phyloP scores from a whole-genome alignment of 2,888 invertebrate genomes.

The Galerucella pusilla region DNA sequence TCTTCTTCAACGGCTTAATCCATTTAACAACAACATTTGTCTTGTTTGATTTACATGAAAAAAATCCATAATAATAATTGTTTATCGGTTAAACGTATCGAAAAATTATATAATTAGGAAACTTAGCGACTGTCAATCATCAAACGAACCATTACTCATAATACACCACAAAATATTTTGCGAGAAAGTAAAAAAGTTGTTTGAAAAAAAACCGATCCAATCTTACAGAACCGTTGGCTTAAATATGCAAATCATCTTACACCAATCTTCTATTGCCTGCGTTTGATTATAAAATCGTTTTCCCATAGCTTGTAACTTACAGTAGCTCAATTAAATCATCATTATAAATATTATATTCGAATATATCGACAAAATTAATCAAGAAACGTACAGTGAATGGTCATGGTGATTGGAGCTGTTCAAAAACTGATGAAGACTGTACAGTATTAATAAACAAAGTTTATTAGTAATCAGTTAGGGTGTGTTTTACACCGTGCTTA shows the following conservation, averaged over 20 bases:
- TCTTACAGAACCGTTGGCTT: slow-evolving; percentile 27
- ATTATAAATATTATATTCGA: not conserved
- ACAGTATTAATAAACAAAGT: too few relatives aligned
- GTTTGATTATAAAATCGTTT: slow-evolving; percentile 25
- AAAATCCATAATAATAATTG: not conserved
- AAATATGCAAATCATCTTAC: slow-evolving; percentile 32
- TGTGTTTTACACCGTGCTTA: too few relatives aligned
- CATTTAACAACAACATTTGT: too few relatives aligned
- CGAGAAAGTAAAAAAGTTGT: slow-evolving; percentile 16
- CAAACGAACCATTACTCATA: slow-evolving; percentile 20
- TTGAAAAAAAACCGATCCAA: slow-evolving; percentile 14
- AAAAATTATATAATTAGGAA: slow-evolving; percentile 4
- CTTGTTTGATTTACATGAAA: not conserved
- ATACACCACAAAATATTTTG: slow-evolving; percentile 27
- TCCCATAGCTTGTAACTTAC: slow-evolving; percentile 20
- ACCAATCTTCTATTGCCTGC: slow-evolving; percentile 28
- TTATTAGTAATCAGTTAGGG: too few relatives aligned
- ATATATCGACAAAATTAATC: not conserved
- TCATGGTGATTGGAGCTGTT: not conserved
- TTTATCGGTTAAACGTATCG: not conserved
- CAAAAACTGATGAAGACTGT: not conserved
- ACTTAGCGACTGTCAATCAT: slow-evolving; percentile 17
- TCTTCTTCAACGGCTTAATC: too few relatives aligned
- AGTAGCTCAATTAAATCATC: slow-evolving; percentile 6
- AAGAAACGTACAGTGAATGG: not conserved